These are phyloP conservation scores for Sitobion miscanthi DNA, from an alignment of 1,140 invertebrate genomes.

Conservation along the genomic window DNA sequence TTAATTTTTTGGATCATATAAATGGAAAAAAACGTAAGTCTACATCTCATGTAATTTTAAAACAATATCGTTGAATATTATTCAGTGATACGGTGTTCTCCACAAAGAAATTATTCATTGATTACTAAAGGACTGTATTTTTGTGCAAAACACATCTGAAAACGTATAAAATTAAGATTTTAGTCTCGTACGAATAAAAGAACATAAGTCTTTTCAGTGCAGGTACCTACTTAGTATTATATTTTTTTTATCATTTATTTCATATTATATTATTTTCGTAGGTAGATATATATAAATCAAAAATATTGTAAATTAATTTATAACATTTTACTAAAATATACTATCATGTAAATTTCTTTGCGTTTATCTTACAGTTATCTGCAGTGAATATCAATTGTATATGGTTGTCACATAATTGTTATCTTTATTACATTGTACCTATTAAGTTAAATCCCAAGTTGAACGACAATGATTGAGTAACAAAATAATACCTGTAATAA, in stretches of 20 bases:
- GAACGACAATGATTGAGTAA: background rate
- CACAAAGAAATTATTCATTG: background rate
- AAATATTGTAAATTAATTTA: background rate
- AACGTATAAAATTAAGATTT: background rate
- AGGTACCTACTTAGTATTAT: background rate
- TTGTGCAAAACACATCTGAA: background rate
- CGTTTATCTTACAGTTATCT: background rate
- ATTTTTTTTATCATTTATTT: background rate
- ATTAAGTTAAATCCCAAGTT: background rate
- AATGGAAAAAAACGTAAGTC: constrained; percentile 96
- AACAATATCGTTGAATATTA: background rate
- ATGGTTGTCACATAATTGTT: background rate
- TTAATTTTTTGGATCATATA: constrained; percentile 99
- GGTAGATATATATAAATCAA: background rate
- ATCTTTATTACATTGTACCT: background rate
- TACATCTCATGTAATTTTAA: background rate
- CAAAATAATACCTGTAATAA: background rate
- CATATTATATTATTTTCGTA: background rate
- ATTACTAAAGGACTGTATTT: background rate
- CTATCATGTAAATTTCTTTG: background rate
- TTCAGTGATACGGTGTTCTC: background rate
- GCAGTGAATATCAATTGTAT: background rate
- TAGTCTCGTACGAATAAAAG: background rate
- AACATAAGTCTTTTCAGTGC: background rate
- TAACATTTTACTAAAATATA: background rate